Conservation (phyloP, 2,113 vertebrate genomes). For the Himantopus leucocephalus region DNA sequence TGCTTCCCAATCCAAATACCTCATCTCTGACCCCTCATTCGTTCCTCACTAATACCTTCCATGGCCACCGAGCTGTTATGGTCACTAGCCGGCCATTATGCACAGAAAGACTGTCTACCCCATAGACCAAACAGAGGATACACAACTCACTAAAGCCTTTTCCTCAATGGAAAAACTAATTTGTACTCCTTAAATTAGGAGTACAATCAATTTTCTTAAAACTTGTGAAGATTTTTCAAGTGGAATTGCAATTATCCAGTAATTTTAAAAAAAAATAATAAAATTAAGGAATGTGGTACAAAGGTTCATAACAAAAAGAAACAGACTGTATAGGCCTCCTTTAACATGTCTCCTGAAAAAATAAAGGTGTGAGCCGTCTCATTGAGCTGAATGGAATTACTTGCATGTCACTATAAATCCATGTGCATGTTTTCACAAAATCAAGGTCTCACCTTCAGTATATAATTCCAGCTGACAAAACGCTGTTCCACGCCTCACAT, state of each 20-base stretch:
- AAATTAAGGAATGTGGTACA: background rate
- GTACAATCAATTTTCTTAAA: background rate
- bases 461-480: constrained; percentile 94
- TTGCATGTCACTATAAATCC: background rate
- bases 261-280: background rate
- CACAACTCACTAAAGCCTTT: background rate
- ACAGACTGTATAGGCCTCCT: background rate
- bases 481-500: constrained; percentile 86
- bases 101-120: background rate
- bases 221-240: background rate
- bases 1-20: background rate
- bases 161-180: background rate
- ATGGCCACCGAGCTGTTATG: background rate
- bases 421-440: background rate
- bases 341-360: background rate
- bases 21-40: background rate
- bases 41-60: background rate
- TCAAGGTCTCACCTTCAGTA: constrained; percentile 80
- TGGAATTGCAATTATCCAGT: background rate
- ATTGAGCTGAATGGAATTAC: background rate
- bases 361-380: background rate
- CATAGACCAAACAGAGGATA: background rate
- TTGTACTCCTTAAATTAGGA: background rate
- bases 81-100: background rate
- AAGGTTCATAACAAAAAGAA: background rate